phyloP scores from a whole-genome alignment of 2,888 invertebrate genomes.

The Lithophane ornitopus region DNA sequence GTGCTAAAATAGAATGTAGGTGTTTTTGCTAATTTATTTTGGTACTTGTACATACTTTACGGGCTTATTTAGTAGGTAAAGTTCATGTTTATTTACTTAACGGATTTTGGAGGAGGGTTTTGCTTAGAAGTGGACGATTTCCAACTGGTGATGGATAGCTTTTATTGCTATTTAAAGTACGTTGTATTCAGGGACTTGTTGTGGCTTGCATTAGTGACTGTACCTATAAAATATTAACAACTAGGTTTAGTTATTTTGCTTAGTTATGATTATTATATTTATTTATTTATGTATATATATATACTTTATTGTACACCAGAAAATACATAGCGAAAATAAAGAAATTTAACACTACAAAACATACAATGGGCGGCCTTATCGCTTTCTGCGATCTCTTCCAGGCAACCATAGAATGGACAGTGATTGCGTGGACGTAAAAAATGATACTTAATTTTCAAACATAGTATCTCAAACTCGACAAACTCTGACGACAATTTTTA shows the following conservation, averaged over 20 bases:
- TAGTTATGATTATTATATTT: neutral
- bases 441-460: neutral
- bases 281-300: too few relatives aligned
- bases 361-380: too few relatives aligned
- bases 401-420: too few relatives aligned
- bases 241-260: neutral
- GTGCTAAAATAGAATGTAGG: slow-evolving; percentile 23
- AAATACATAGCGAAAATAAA: too few relatives aligned
- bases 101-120: neutral
- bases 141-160: neutral
- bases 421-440: too few relatives aligned
- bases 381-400: too few relatives aligned
- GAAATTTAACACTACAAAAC: too few relatives aligned
- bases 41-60: neutral
- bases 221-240: too few relatives aligned
- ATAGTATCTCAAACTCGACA: neutral
- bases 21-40: neutral
- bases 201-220: neutral
- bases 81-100: neutral
- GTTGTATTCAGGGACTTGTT: neutral
- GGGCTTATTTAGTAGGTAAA: neutral
- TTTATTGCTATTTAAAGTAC: neutral
- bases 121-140: neutral
- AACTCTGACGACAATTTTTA: neutral
- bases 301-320: too few relatives aligned